Conservation (phyloP, 2,113 vertebrate species). For the Carollia perspicillata region DNA sequence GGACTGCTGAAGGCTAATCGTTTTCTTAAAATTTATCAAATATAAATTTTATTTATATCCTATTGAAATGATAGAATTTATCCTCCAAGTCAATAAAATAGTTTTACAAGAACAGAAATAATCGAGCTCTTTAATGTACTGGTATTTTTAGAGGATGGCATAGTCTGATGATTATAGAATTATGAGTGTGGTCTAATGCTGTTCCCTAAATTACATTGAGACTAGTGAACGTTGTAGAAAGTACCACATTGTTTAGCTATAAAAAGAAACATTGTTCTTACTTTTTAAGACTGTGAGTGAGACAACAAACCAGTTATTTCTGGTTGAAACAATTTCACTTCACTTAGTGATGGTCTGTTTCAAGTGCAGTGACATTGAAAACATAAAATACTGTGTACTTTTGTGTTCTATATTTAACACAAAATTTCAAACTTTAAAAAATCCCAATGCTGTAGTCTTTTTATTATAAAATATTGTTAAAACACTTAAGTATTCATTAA, state of each 20-base stretch:
- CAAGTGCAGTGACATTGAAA: not conserved
- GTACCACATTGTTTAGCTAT: constrained; percentile 59
- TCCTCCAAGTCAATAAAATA: not conserved
- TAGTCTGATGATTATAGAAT: not conserved
- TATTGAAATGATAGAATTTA: not conserved
- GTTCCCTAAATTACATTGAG: not conserved
- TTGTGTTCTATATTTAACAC: not conserved
- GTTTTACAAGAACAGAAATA: not conserved
- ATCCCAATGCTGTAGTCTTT: not conserved
- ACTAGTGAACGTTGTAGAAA: constrained; percentile 44
- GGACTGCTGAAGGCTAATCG: not conserved
- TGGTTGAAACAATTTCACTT: constrained; percentile 36
- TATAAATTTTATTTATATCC: constrained; percentile 3
- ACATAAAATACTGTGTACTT: not conserved
- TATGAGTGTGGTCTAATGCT: not conserved
- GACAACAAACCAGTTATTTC: constrained; percentile 56
- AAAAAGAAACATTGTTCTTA: constrained; percentile 66
- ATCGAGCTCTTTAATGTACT: not conserved
- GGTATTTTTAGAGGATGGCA: not conserved
- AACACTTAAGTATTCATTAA: not conserved
- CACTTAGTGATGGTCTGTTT: not conserved
- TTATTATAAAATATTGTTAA: not conserved
- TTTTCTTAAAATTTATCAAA: constrained; percentile 1
- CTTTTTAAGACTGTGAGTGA: constrained; percentile 38
- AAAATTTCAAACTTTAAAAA: not conserved